phyloP scores from a whole-genome alignment of 2,888 invertebrate species.

The Celastrina argiolus region DNA sequence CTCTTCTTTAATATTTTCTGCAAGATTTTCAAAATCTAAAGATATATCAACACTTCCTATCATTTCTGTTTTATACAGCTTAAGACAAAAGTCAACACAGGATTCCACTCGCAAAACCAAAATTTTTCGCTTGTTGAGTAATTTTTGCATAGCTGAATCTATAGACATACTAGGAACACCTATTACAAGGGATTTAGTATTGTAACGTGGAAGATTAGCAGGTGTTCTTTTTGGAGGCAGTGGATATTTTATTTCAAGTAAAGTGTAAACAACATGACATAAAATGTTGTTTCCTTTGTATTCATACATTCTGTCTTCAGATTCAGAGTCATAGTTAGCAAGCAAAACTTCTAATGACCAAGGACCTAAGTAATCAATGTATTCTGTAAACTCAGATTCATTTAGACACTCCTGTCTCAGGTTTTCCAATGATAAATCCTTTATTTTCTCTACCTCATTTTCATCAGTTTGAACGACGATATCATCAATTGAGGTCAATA shows the following conservation, averaged over 20 bases:
- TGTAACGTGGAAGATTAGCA: conserved; percentile 55
- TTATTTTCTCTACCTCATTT: conserved; percentile 52
- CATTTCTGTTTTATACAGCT: conserved; percentile 74
- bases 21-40: conserved; percentile 58
- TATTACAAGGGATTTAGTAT: conserved; percentile 60
- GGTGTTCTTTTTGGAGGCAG: conserved; percentile 51
- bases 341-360: conserved; percentile 72
- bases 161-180: conserved; percentile 62
- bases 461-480: conserved; percentile 54
- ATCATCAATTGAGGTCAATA: conserved; percentile 60
- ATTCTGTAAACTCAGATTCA: conserved; percentile 75
- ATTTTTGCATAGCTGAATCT: conserved; percentile 56
- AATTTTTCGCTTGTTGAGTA: conserved; percentile 59
- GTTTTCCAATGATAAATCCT: conserved; percentile 56
- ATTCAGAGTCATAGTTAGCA: conserved; percentile 59
- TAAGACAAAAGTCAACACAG: conserved; percentile 78
- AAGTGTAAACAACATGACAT: conserved; percentile 73
- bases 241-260: conserved; percentile 70
- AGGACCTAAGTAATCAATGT: conserved; percentile 69
- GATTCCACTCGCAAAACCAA: conserved; percentile 64
- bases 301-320: conserved; percentile 63
- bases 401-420: conserved; percentile 74
- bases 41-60: conserved; percentile 70
- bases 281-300: conserved; percentile 64
- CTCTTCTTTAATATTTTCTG: conserved; percentile 46